Evolutionary conservation across 1,140 invertebrate genomes (phyloP), one percentile per base, ranked within the genome.

Genomic region (Aphelenchoides besseyi): DNA sequence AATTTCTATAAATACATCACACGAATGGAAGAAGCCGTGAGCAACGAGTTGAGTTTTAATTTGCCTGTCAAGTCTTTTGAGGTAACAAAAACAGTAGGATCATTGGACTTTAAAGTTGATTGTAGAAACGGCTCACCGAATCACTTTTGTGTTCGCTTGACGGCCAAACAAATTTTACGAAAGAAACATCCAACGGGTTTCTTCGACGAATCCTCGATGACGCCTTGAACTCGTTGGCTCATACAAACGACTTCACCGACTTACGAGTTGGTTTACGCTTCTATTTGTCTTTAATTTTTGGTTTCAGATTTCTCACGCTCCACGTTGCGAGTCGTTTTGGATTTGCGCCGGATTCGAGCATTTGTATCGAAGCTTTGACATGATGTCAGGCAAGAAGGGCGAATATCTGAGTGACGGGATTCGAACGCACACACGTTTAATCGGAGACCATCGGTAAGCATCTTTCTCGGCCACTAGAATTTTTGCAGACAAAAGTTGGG

Each of bases 1-100:
- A 62, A 83, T 62, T 83, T 82, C 28, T 83, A 84, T 69, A 74
- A 84, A 67, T 83, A 82, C 67, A 74, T 85, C 18, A 85, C 82
- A 16, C 83, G 84, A 41, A 80, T 70, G n/a, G 52, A 72, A 48
- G 28, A 5, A n/a, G 30, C 2, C 28, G 37, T 12, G n/a, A 36
- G n/a, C 29, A 23, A 8, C 18, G 23, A 32, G 71, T 28, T 29
- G 30, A 9, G n/a, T 32, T 23, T 74, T 1, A 3, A 28, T 61
- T 18, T 57, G 55, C 54, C 54, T 29, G 5, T 9, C 9, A 18
- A 18, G 18, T 16, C 18, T 3, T 63, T 72, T 33, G 35, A 74
- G 35, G 12, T 32, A 33, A 53, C 12, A 12, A 3, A 9, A 35
- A 55, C 3, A n/a, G 18, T 2, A 26, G 26, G 5, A 16, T 48